Conservation (phyloP, 1,140 invertebrate genomes). For the Ceratoteleas bidentatus region DNA sequence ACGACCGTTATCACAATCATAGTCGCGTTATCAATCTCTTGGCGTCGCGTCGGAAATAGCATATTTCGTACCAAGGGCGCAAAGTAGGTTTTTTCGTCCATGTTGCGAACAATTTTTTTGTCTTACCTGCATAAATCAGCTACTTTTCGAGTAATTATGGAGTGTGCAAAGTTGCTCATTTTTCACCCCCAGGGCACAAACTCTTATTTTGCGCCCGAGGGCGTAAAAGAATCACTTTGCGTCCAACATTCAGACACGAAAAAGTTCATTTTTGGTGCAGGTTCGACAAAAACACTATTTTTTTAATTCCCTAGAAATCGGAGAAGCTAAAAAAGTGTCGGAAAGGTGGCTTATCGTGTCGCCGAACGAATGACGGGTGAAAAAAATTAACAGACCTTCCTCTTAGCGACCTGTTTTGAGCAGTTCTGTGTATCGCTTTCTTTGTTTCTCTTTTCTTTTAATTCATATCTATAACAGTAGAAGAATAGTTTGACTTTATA, state of each 20-base stretch:
- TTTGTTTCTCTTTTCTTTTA: conserved; percentile 1
- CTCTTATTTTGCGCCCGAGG: no score
- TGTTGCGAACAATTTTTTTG: no score
- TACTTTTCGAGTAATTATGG: no score
- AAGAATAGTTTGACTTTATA: conserved; percentile 39
- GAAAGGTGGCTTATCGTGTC: background rate
- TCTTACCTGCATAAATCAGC: no score
- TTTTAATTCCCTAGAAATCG: conserved; percentile 9
- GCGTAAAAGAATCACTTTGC: no score
- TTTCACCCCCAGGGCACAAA: no score
- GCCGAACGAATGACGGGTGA: background rate
- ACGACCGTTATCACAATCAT: conserved; percentile 6
- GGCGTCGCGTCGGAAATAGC: background rate
- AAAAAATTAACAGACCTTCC: conserved; percentile 12
- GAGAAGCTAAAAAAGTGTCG: conserved; percentile 5
- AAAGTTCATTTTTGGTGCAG: no score
- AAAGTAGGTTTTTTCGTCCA: no score
- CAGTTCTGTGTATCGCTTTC: conserved; percentile 24
- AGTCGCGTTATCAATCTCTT: conserved; percentile 1
- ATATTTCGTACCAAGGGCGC: no score
- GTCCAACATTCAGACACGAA: no score
- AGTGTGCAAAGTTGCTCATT: no score
- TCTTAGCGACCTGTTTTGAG: conserved; percentile 9
- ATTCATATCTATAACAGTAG: conserved; percentile 29
- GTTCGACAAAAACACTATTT: conserved; percentile 12